phyloP scores from a whole-genome alignment of 2,888 invertebrate species.

The Morpho achilles region DNA sequence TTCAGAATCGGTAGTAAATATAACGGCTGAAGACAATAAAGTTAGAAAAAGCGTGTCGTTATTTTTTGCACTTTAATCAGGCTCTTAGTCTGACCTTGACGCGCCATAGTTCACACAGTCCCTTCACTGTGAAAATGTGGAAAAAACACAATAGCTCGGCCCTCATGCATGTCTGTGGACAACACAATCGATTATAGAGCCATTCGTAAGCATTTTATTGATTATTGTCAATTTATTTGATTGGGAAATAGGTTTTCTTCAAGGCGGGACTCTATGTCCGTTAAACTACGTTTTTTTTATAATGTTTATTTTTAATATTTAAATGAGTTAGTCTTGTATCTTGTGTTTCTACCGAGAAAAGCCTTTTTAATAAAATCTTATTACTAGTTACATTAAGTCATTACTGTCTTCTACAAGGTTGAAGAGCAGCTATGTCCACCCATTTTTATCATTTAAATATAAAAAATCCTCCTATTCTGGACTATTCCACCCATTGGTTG shows the following conservation, averaged over 20 bases:
- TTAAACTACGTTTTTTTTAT: constrained; percentile 33
- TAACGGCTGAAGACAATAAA: constrained; percentile 11
- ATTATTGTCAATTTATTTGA: constrained; percentile 65
- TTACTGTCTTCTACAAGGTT: too few relatives aligned
- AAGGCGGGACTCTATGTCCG: constrained; percentile 46
- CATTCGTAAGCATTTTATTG: constrained; percentile 68
- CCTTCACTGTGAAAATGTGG: constrained; percentile 75
- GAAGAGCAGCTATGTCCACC: too few relatives aligned
- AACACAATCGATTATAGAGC: constrained; percentile 71
- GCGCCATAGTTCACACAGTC: constrained; percentile 71
- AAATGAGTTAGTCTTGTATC: too few relatives aligned
- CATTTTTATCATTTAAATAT: too few relatives aligned
- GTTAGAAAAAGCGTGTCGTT: constrained; percentile 15
- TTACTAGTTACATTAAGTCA: too few relatives aligned
- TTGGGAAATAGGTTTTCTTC: constrained; percentile 59
- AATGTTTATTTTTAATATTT: too few relatives aligned
- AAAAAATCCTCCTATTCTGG: too few relatives aligned
- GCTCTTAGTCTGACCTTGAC: constrained; percentile 69
- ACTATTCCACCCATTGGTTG: too few relatives aligned
- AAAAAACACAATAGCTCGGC: constrained; percentile 71
- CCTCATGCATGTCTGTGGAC: constrained; percentile 60
- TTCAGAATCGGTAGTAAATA: too few relatives aligned
- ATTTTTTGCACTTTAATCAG: constrained; percentile 38
- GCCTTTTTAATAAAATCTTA: too few relatives aligned
- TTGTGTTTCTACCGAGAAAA: too few relatives aligned